These are phyloP conservation scores for Pseudopipra pipra DNA, from an alignment of 2,113 vertebrate species.

Conservation along the genomic window DNA sequence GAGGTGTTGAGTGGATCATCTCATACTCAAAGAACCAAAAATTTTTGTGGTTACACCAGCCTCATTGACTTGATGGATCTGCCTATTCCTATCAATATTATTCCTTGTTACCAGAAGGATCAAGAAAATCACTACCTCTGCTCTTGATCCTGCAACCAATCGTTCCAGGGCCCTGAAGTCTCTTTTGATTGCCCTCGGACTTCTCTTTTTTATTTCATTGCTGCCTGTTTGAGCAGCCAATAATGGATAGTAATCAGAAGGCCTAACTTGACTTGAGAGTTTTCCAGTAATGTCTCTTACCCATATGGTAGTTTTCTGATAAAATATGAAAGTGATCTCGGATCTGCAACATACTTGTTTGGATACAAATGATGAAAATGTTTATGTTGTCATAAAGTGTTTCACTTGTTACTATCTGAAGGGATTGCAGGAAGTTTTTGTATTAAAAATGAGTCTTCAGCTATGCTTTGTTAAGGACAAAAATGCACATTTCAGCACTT, in stretches of 20 bases:
- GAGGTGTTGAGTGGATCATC: neutral
- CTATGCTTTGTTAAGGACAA: neutral
- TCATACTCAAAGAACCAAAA: neutral
- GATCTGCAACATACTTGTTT: neutral
- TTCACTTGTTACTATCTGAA: neutral
- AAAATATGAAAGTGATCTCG: neutral
- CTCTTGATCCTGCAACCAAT: neutral
- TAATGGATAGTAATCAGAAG: neutral
- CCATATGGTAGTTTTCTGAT: neutral
- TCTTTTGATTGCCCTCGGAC: neutral
- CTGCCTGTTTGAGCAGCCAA: neutral
- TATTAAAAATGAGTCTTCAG: neutral
- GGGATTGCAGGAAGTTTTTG: neutral
- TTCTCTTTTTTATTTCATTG: neutral
- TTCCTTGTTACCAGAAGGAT: neutral
- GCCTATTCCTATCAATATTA: neutral
- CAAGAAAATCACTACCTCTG: neutral
- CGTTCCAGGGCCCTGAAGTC: neutral
- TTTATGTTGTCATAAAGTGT: rapidly evolving
- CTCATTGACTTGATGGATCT: neutral
- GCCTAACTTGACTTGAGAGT: neutral
- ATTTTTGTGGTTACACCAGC: neutral
- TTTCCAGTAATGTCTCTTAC: neutral
- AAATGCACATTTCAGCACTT: neutral
- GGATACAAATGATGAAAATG: neutral